phyloP scores from a whole-genome alignment of 1,140 invertebrate species.

The Stegodyphus dumicola region DNA sequence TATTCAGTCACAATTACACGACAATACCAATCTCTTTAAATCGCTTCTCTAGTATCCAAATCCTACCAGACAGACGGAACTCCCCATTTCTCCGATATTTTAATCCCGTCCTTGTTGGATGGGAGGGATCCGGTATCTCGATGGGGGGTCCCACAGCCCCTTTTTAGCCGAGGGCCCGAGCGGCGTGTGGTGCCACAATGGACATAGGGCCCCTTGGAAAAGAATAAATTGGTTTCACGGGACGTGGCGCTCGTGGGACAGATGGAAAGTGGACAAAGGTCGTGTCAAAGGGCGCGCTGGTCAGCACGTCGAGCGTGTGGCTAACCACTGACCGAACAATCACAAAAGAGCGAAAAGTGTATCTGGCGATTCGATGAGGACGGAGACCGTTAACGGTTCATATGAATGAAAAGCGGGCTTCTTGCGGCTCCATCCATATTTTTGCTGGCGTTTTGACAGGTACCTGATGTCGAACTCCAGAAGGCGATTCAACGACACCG shows the following conservation, averaged over 20 bases:
- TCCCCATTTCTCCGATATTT: neutral
- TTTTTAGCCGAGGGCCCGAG: neutral
- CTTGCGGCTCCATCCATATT: too few species aligned
- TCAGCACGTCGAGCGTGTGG: slow-evolving; percentile 42
- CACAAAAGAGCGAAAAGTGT: slow-evolving; percentile 17
- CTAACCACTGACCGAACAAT: neutral
- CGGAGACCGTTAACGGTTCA: slow-evolving; percentile 5
- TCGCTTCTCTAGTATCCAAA: neutral
- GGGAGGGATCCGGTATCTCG: neutral
- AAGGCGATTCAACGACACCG: too few species aligned
- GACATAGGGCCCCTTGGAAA: slow-evolving; percentile 5
- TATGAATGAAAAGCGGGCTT: neutral
- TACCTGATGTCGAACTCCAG: too few species aligned
- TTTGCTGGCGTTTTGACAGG: too few species aligned
- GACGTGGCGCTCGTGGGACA: slow-evolving; percentile 8
- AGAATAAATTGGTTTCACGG: slow-evolving; percentile 52
- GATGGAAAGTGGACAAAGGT: slow-evolving; percentile 49
- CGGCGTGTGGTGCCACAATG: slow-evolving; percentile 24
- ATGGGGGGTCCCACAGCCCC: slow-evolving; percentile 26
- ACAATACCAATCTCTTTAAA: slow-evolving; percentile 34
- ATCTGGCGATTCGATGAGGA: slow-evolving; percentile 1
- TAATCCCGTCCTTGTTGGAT: neutral
- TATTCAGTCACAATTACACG: slow-evolving; percentile 38
- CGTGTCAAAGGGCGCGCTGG: slow-evolving; percentile 37
- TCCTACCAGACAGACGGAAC: neutral